Conservation (phyloP, 2,797 vertebrate species). For the Vespertilio murinus region DNA sequence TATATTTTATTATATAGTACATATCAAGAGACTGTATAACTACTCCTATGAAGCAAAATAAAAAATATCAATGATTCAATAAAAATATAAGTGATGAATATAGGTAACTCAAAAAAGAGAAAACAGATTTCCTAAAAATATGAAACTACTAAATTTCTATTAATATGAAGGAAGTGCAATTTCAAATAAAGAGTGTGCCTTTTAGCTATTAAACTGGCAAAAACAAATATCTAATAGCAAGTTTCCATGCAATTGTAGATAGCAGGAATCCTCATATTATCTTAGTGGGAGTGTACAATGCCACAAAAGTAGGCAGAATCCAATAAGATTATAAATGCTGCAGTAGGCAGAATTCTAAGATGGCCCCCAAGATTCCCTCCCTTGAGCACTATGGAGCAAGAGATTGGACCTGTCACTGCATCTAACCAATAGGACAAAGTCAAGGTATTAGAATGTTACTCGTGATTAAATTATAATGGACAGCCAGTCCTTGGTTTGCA, state of each 20-base stretch:
- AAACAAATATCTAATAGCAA: not conserved
- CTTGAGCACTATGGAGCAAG: not conserved
- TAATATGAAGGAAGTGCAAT: not conserved
- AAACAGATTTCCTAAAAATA: not conserved
- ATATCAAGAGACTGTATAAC: not conserved
- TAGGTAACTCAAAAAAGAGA: not conserved
- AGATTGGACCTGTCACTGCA: not conserved
- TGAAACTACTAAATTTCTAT: conserved; percentile 11
- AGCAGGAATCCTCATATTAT: not conserved
- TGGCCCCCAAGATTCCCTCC: not conserved
- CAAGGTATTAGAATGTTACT: not conserved
- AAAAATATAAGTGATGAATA: not conserved
- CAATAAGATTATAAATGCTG: not conserved
- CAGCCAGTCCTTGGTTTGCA: not conserved
- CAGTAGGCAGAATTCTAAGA: not conserved
- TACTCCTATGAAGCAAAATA: not conserved
- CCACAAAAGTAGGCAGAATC: not conserved
- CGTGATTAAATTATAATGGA: not conserved
- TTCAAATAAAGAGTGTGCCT: not conserved
- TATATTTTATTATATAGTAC: not conserved
- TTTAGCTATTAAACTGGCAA: not conserved
- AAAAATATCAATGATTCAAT: not conserved
- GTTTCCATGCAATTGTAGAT: not conserved
- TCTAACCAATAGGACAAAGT: not conserved
- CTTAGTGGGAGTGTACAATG: not conserved